Base-by-base conservation (phyloP, 1,140 invertebrate species). In the Lordiphosa clarofinis region DNA sequence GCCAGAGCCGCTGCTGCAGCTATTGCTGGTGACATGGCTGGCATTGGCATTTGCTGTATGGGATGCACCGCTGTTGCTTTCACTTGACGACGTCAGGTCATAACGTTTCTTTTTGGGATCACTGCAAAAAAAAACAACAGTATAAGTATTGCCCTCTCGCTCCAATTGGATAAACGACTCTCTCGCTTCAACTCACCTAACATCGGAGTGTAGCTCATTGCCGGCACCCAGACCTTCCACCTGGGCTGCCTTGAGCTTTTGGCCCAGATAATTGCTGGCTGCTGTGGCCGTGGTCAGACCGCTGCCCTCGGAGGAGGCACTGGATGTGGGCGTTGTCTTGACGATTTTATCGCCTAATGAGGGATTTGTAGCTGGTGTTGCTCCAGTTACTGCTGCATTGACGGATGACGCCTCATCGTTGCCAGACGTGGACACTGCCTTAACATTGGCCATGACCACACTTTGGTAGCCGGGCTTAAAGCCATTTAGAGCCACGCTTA, bases 81-180 rank as follows among this genome's bases (percentile, higher is more conserved):
- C 63, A 7, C 35, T 24, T n/a, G 66, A 19, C 36, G 66, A 19
- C 36, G 58, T 44, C 54, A 65, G 31, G 7, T 88, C 87, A 42
- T 76, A 78, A 31, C 87, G 87, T 33, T 86, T 88, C 68, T 87
- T 82, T 71, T 88, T 88, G 9, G 87, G 62, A 69, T 88, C 87
- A 74, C 87, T 87, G 67, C 9, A 49, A 67, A 56, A 10, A 2
- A 33, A n/a, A 38, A 19, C 42, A 8, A 8, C n/a, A 9, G 42
- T 4, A 8, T 15, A 0, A 12, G 15, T 12, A 15, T 50, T 39
- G 4, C 0, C 28, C 12, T 33, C 21, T 42, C 24, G 3, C 8
- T 40, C 24, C 33, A 15, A 3, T 21, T 60, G 9, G 3, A 24
- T 24, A 4, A 24, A 49, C 5, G 10, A 15, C 31, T 21, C n/a